Evolutionary conservation across 2,797 vertebrate species (phyloP).

Genomic region (Eleutherodactylus coqui): DNA sequence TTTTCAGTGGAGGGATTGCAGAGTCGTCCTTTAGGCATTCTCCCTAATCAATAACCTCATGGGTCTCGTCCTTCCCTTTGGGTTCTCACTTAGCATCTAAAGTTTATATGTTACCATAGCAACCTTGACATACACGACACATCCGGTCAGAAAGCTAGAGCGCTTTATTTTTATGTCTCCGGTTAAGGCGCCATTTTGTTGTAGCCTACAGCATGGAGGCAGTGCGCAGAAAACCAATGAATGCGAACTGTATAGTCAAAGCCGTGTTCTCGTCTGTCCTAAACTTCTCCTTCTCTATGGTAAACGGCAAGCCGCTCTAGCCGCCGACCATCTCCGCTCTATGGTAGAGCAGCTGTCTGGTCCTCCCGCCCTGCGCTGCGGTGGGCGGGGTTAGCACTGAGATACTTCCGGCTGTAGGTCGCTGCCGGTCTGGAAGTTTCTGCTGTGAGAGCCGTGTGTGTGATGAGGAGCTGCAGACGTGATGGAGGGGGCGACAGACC

Average conservation of each 20-base stretch:
- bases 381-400: background rate
- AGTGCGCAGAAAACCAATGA: background rate
- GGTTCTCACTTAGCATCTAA: too few species aligned
- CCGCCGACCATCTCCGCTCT: background rate
- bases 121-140: background rate
- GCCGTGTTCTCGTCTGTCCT: background rate
- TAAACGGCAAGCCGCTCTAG: background rate
- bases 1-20: slow-evolving; percentile 8
- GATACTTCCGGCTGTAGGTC: slow-evolving; percentile 33
- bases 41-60: background rate
- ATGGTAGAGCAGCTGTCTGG: background rate
- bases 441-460: background rate
- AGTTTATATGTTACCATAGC: background rate
- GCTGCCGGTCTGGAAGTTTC: slow-evolving; percentile 58
- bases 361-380: background rate
- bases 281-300: background rate
- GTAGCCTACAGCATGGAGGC: background rate
- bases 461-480: background rate
- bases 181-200: slow-evolving; percentile 15
- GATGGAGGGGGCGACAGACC: background rate
- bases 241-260: too few species aligned
- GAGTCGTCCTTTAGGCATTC: slow-evolving; percentile 49
- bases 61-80: too few species aligned
- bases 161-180: background rate
- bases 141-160: background rate